Percentiles rank a stretch among this genome's conserved stretches.
Conservation (phyloP, 2,797 vertebrate genomes). For the Leptatherina wallacei region DNA sequence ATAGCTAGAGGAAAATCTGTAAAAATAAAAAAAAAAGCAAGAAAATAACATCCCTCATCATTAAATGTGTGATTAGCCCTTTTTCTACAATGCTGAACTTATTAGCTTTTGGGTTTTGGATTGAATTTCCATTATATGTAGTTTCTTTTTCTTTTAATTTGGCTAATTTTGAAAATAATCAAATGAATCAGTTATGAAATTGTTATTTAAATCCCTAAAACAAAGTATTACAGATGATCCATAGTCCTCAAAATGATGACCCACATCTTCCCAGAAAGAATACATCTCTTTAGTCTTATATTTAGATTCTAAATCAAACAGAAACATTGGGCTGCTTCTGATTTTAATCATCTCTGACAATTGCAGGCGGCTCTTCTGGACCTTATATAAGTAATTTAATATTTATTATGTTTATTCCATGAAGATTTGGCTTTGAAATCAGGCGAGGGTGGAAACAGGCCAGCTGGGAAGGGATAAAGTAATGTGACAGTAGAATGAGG, state of each 20-base stretch:
- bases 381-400: slow-evolving; percentile 68
- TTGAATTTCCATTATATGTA: not conserved
- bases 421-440: slow-evolving; percentile 37
- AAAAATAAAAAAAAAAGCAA: too few relatives aligned
- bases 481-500: slow-evolving; percentile 63
- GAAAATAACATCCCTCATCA: not conserved
- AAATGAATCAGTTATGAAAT: not conserved
- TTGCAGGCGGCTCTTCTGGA: slow-evolving; percentile 45
- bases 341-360: slow-evolving; percentile 52
- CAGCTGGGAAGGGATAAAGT: slow-evolving; percentile 42
- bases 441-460: slow-evolving; percentile 1
- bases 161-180: not conserved
- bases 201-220: not conserved
- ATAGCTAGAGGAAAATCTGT: too few relatives aligned
- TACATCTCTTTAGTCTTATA: not conserved
- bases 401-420: slow-evolving; percentile 55
- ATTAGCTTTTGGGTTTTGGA: not conserved
- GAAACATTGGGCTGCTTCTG: slow-evolving; percentile 20
- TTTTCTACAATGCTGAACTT: not conserved
- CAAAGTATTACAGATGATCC: not conserved
- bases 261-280: slow-evolving; percentile 2
- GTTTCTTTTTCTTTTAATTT: not conserved
- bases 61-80: not conserved
- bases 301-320: slow-evolving; percentile 7
- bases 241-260: not conserved